Evolutionary conservation across 2,888 invertebrate genomes (phyloP).

Genomic region (Philereme transversata): DNA sequence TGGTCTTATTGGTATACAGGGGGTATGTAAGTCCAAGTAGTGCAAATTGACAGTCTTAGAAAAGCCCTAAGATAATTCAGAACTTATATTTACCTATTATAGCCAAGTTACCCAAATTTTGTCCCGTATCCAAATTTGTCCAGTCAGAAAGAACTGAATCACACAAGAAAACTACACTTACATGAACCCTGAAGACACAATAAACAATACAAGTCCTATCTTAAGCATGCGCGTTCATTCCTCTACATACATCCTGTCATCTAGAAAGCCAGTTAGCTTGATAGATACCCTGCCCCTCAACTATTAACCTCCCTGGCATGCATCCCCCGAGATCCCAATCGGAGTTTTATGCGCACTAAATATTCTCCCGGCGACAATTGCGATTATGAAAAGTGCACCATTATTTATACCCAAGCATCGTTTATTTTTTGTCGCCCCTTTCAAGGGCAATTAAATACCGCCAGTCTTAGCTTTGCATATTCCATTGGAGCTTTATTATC

Average conservation of each 20-base stretch:
- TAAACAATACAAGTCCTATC: neutral
- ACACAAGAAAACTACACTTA: too few species aligned
- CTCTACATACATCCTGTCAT: conserved; percentile 27
- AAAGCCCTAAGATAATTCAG: too few species aligned
- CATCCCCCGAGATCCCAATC: conserved; percentile 60
- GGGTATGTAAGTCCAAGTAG: too few species aligned
- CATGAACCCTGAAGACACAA: too few species aligned
- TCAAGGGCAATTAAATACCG: conserved; percentile 84
- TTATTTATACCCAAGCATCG: conserved; percentile 78
- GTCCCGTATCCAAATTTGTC: too few species aligned
- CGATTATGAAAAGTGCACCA: conserved; percentile 84
- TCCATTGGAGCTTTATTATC: conserved; percentile 68
- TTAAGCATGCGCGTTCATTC: conserved; percentile 7
- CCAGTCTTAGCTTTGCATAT: conserved; percentile 82
- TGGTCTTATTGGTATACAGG: too few species aligned
- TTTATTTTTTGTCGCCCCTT: conserved; percentile 83
- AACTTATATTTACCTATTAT: too few species aligned
- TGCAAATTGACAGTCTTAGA: too few species aligned
- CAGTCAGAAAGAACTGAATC: too few species aligned
- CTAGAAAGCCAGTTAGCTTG: conserved; percentile 37
- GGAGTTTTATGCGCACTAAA: conserved; percentile 81
- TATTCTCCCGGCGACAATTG: conserved; percentile 84
- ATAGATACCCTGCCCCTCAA: conserved; percentile 51
- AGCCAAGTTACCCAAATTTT: too few species aligned
- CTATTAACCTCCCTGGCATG: conserved; percentile 60